Evolutionary conservation across 37 sponge, comb jelly and placozoan species (phyloP), one percentile per base, ranked within the genome.

Genomic region (Oscarella lobularis): DNA sequence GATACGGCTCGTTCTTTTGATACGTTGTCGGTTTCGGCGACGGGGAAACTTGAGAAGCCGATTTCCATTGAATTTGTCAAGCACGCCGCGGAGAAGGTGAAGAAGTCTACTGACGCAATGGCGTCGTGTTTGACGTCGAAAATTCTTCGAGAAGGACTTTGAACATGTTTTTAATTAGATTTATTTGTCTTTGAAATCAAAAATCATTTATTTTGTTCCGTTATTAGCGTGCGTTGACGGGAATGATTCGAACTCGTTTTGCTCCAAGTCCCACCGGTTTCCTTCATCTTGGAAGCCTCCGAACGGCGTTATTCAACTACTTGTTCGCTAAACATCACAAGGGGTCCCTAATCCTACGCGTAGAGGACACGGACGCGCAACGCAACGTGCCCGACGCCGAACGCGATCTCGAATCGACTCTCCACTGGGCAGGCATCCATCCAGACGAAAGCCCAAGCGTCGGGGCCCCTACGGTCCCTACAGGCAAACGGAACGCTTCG

Each of bases 281-380:
- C 29, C 71, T 68, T 5, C 71, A 68, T 20, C 29, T 74, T 6
- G 75, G 75, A 6, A 27, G 75, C 55, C 29, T 74, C 4, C 75
- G 75, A 66, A 74, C 75, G 5, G 66, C 29, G 75, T 31, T 74
- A 6, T 74, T 67, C 66, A 74, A 74, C 66, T 74, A 39, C n/a
- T 5, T 34, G n/a, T 74, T 74, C 54, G 75, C 75, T 29, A 39
- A 27, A 29, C 20, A 74, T 9, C 5, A 74, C 5, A 0, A 27
- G 5, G 75, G 75, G 5, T 20, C 40, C 6, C n/a, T 74, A 5
- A 74, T 74, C 30, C 66, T 74, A 5, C 40, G 75, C 9, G 66
- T 74, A 5, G 75, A 74, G 54, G 75, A 74, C 66, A 74, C 75
- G 40, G 75, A 74, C 66, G 14, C 14, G 73, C 32, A 14, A 70